Conservation (phyloP, 2,113 vertebrate species). For the Suncus etruscus region DNA sequence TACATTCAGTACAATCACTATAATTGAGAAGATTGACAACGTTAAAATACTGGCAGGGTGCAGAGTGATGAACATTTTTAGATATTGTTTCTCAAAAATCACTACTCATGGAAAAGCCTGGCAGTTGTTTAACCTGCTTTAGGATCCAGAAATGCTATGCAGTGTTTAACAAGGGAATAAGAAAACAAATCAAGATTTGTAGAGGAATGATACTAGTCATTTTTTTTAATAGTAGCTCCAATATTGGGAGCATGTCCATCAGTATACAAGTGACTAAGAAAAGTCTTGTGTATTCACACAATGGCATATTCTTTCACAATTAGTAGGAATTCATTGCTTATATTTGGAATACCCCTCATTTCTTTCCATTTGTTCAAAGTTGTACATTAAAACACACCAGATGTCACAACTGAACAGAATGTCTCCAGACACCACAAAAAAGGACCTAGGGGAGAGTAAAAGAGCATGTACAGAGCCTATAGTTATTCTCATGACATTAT, state of each 20-base stretch:
- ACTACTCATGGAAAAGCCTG: background rate
- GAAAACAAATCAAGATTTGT: background rate
- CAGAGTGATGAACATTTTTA: background rate
- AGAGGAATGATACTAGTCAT: background rate
- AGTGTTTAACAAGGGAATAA: background rate
- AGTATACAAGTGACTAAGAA: background rate
- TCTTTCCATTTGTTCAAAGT: background rate
- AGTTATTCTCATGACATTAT: no score
- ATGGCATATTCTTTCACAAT: background rate
- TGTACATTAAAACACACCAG: background rate
- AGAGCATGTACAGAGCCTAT: no score
- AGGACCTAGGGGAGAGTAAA: no score
- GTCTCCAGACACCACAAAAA: no score
- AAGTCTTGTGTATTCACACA: background rate
- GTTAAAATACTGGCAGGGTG: background rate
- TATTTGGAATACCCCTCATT: background rate
- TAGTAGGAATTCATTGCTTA: background rate
- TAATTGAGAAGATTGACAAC: background rate
- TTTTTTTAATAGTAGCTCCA: background rate
- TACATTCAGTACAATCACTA: background rate
- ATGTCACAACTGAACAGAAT: no score
- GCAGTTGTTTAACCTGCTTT: constrained; percentile 15
- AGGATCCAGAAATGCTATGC: background rate
- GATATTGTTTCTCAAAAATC: background rate
- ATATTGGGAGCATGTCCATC: background rate